phyloP scores from a whole-genome alignment of 2,888 invertebrate genomes.

The Cantharis rustica region DNA sequence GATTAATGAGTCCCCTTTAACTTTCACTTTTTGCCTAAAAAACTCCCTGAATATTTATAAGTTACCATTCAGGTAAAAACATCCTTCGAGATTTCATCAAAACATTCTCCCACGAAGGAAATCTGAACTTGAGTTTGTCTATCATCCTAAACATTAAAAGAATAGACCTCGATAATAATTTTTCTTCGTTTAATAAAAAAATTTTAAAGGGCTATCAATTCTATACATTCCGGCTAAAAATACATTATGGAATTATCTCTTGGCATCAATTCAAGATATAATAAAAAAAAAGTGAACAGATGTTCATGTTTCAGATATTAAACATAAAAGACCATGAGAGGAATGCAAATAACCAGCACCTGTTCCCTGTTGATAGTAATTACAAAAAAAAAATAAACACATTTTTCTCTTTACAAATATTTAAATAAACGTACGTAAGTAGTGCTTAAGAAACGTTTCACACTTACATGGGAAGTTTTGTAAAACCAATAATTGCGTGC shows the following conservation, averaged over 20 bases:
- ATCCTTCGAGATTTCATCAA: not conserved
- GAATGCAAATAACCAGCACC: not conserved
- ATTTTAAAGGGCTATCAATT: not conserved
- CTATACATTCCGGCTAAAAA: not conserved
- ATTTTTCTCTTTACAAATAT: not conserved
- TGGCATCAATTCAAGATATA: not conserved
- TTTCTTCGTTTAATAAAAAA: not conserved
- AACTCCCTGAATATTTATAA: not conserved
- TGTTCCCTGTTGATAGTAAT: not conserved
- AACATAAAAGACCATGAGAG: not conserved
- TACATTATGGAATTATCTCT: not conserved
- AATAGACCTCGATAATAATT: not conserved
- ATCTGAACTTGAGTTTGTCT: not conserved
- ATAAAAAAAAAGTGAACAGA: not conserved
- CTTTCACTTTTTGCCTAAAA: not conserved
- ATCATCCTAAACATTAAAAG: not conserved
- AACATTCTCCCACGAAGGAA: not conserved
- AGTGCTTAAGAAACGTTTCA: not conserved
- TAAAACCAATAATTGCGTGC: not conserved
- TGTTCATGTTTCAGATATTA: not conserved
- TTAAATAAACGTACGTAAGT: not conserved
- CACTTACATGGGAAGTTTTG: not conserved
- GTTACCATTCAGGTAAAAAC: not conserved
- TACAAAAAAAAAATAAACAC: not conserved
- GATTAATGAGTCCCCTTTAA: not conserved